Evolutionary conservation across 2,888 invertebrate genomes (phyloP), one percentile per base, ranked within the genome.

Genomic region (Gisinianus flammeolus): DNA sequence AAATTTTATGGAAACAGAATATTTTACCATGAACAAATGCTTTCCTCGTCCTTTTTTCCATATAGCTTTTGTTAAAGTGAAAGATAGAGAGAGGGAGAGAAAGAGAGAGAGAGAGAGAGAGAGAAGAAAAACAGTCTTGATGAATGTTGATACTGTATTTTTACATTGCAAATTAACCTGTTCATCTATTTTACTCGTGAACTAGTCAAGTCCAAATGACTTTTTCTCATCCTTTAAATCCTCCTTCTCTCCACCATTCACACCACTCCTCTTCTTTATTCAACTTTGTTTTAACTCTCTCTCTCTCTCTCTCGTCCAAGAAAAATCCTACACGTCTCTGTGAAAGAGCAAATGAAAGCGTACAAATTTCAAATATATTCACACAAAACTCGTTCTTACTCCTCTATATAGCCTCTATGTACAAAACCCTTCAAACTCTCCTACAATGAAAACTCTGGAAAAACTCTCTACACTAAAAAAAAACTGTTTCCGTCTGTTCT

Each of bases 101-200:
- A n/a, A 54, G 54, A 54, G 44, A n/a, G 56, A n/a, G 56, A 58
- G 22, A n/a, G 56, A n/a, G 22, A 24, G n/a, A n/a, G 68, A 44
- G n/a, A 68, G 44, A 68, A 2, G 68, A 68, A 33, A 68, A 33
- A 68, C 16, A 68, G n/a, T 31, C 67, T 35, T 68, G 68, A 68
- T 68, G 68, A 68, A 35, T 68, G 68, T 68, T 68, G 68, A 68
- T 68, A 68, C 68, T 44, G 68, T 68, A 68, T 68, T 68, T 68
- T 68, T 68, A 68, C 35, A 68, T 68, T 33, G 33, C 68, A 68
- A 68, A 33, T 35, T 68, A 33, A 35, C 31, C 68, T 68, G 22
- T 26, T 44, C 44, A n/a, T 8, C 26, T 16, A n/a, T n/a, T n/a
- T n/a, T n/a, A n/a, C n/a, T n/a, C n/a, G n/a, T n/a, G n/a, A n/a